Conservation (phyloP, 2,888 invertebrate species). For the Tortricodes alternella region DNA sequence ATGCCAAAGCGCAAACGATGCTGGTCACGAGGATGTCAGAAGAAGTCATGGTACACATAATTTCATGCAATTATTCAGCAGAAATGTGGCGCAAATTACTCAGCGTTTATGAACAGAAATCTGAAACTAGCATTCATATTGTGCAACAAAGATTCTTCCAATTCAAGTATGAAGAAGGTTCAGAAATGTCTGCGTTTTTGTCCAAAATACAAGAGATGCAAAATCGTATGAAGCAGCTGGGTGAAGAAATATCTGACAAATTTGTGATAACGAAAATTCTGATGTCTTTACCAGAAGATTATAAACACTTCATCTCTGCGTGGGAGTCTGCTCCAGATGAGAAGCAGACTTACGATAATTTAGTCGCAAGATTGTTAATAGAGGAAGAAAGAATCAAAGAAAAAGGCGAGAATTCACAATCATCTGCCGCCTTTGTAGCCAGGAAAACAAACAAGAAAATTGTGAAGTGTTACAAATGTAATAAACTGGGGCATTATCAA, state of each 20-base stretch:
- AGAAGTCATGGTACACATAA: slow-evolving; percentile 41
- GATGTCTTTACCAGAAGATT: slow-evolving; percentile 45
- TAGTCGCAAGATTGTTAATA: slow-evolving; percentile 37
- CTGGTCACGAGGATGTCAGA: slow-evolving; percentile 42
- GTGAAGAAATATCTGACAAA: slow-evolving; percentile 40
- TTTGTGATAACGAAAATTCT: slow-evolving; percentile 46
- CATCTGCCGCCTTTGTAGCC: slow-evolving; percentile 7
- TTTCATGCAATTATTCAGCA: slow-evolving; percentile 38
- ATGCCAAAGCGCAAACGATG: slow-evolving; percentile 41
- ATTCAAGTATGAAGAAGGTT: slow-evolving; percentile 38
- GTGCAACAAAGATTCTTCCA: slow-evolving; percentile 48
- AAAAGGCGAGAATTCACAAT: slow-evolving; percentile 6
- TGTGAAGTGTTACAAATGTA: slow-evolving; percentile 18
- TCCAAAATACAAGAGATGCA: slow-evolving; percentile 42
- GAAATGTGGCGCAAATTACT: slow-evolving; percentile 45
- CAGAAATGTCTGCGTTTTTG: slow-evolving; percentile 39
- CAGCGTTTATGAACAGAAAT: slow-evolving; percentile 48
- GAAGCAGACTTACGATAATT: too few species aligned
- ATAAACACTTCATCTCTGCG: slow-evolving; percentile 49
- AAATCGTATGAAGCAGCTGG: slow-evolving; percentile 40
- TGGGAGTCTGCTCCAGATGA: slow-evolving; percentile 43
- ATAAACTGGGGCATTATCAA: slow-evolving; percentile 16
- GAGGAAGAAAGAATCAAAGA: slow-evolving; percentile 40
- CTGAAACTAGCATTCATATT: slow-evolving; percentile 45
- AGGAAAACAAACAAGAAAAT: neutral